Evolutionary conservation across 64 coral and sea anemone genomes (phyloP), one percentile per base, ranked within the genome.

Genomic region (Montipora foliosa): DNA sequence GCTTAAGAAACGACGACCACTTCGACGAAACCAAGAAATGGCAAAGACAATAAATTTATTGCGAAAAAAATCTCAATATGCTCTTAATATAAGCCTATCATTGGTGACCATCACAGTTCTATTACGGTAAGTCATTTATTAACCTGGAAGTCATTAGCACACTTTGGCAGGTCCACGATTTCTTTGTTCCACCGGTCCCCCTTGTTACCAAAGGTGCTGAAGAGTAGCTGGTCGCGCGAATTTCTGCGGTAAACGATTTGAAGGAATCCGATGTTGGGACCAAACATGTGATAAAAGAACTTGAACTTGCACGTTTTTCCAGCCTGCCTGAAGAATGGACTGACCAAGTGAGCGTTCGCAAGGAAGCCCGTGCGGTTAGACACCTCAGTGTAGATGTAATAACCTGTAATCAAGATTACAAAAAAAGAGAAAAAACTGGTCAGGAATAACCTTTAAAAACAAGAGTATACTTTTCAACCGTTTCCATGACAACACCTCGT

Each of bases 201-300:
- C 71, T 96, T 79, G 74, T 89, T 90, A 16, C 88, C 94, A 82
- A 78, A 84, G 20, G 87, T 84, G 13, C 78, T 94, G 12, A 94
- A 96, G 67, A 99, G 50, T 5, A 5, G 82, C 6, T 57, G 62
- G 67, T 99, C 95, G 10, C 80, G 76, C 5, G 77, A 89, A 83
- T 99, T 99, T 12, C 98, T 83, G 17, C 98, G 82, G 8, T 92
- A 72, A 44, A 92, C 79, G 10, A 99, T 79, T 12, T 94, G 89
- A 10, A 99, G 71, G 62, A 79, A 89, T 12, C 92, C 92, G 9
- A 90, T 83, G 29, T 94, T 89, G 6, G 61, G 82, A 48, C 98
- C 98, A n/a, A 86, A 96, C 98, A 99, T 99, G 80, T 99, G 98
- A 75, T 99, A 99, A 92, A 89, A 99, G 89, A 95, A 99, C 15